These are phyloP conservation scores for Drosophila pallidifrons DNA, from an alignment of 1,140 invertebrate species.

Conservation along the genomic window DNA sequence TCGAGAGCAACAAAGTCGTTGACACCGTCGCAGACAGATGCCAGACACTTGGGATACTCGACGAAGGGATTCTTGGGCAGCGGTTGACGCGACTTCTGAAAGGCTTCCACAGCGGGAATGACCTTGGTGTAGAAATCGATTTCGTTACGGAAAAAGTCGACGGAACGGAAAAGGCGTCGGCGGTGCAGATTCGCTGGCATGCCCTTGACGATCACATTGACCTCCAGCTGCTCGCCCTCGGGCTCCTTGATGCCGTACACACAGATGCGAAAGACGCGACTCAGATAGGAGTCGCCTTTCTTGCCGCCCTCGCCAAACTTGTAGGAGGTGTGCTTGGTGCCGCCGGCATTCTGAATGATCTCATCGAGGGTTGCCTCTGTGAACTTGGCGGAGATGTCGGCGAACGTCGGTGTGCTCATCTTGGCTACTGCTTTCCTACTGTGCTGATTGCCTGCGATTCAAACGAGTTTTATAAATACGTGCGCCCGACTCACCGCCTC, in stretches of 20 bases:
- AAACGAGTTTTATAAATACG: slow-evolving; percentile 17
- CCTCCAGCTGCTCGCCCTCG: slow-evolving; percentile 61
- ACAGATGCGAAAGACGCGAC: slow-evolving; percentile 87
- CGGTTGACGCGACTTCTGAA: slow-evolving; percentile 85
- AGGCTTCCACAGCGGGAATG: slow-evolving; percentile 86
- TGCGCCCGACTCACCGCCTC: background rate
- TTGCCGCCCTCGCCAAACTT: slow-evolving; percentile 85
- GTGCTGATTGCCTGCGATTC: background rate
- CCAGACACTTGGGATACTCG: slow-evolving; percentile 86
- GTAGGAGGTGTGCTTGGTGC: slow-evolving; percentile 84
- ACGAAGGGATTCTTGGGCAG: slow-evolving; percentile 85
- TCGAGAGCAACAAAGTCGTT: slow-evolving; percentile 89
- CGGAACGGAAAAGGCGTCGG: slow-evolving; percentile 88
- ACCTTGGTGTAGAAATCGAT: slow-evolving; percentile 88
- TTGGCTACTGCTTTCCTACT: slow-evolving; percentile 15
- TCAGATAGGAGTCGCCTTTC: slow-evolving; percentile 89
- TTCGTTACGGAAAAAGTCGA: slow-evolving; percentile 90
- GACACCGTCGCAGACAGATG: slow-evolving; percentile 86
- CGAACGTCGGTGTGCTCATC: slow-evolving; percentile 59
- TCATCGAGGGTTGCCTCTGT: slow-evolving; percentile 85
- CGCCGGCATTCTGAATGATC: slow-evolving; percentile 82
- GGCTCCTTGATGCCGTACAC: slow-evolving; percentile 85
- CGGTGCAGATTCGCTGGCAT: slow-evolving; percentile 88
- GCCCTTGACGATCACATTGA: slow-evolving; percentile 87
- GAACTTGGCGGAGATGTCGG: slow-evolving; percentile 84